Evolutionary conservation across 2,888 invertebrate genomes (phyloP), one percentile per base, ranked within the genome.

Genomic region (Spisula solida): DNA sequence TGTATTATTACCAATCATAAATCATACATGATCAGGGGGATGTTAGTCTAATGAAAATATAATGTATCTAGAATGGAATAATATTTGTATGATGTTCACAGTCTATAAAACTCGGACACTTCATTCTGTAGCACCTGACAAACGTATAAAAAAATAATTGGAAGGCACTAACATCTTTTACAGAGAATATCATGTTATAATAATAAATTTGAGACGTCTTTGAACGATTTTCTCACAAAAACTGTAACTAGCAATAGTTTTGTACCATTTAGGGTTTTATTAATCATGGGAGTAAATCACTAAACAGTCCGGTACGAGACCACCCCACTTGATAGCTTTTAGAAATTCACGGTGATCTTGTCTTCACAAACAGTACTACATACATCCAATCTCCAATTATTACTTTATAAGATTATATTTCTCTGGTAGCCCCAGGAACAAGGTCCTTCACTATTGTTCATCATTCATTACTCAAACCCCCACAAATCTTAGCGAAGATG

Each of bases 1-100:
- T 55, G 79, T 79, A 85, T 75, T 75, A 75, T 75, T 75, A 75
- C 75, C 75, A 0, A 34, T 55, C 56, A 55, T 85, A 85, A 85
- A 85, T 85, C 85, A 85, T 55, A 55, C 34, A 78, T 79, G 79
- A 85, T 79, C 51, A 41, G 48, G 80, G 41, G 29, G 31, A 75
- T 75, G 75, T 34, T 66, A 31, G 34, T 31, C 75, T 75, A 34
- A 75, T 75, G 75, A 75, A 75, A 75, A 75, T 75, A 75, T 75
- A 75, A 75, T 34, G 75, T 75, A 34, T 75, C 34, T 31, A 4
- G 5, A 31, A 31, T 34, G 75, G 31, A 75, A 31, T 31, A 34
- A 75, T 75, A 75, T 75, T 75, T 18, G 29, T 34, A 75, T 18
- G 25, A 2, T 25, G 31, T 75, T 75, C 75, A 75, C 75, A 31